These are phyloP conservation scores for Rhynchopsitta pachyrhyncha DNA, from an alignment of 2,113 vertebrate species.

Conservation along the genomic window DNA sequence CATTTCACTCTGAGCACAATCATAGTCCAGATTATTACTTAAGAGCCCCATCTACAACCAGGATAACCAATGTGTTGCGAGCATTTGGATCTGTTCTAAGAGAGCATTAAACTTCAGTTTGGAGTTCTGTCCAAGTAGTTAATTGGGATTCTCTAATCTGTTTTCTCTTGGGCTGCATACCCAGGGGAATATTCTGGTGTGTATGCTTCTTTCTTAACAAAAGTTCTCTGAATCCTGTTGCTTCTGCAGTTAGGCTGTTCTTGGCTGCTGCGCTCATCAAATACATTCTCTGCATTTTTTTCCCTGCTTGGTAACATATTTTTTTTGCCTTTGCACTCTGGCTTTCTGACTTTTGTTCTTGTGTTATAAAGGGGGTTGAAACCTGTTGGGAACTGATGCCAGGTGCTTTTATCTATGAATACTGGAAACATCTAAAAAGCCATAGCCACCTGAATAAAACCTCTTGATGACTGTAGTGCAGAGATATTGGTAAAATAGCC, in stretches of 20 bases:
- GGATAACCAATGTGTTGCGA: background rate
- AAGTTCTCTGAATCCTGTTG: constrained; percentile 39
- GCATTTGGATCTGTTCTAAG: constrained; percentile 37
- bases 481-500: background rate
- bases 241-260: constrained; percentile 55
- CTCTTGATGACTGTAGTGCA: background rate
- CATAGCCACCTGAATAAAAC: background rate
- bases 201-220: constrained; percentile 77
- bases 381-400: background rate
- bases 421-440: background rate
- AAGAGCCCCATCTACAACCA: background rate
- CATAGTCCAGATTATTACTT: background rate
- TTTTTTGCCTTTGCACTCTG: constrained; percentile 33
- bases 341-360: constrained; percentile 53
- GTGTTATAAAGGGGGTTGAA: background rate
- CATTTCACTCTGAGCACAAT: background rate
- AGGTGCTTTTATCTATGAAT: background rate
- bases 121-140: constrained; percentile 63
- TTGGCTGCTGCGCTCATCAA: constrained; percentile 72
- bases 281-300: constrained; percentile 63
- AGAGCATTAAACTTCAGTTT: constrained; percentile 13
- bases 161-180: constrained; percentile 87
- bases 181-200: constrained; percentile 97
- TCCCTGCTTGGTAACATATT: constrained; percentile 31
- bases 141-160: constrained; percentile 83